These are phyloP conservation scores for Rotaria macrura DNA, from an alignment of 2,888 invertebrate genomes.

Conservation along the genomic window DNA sequence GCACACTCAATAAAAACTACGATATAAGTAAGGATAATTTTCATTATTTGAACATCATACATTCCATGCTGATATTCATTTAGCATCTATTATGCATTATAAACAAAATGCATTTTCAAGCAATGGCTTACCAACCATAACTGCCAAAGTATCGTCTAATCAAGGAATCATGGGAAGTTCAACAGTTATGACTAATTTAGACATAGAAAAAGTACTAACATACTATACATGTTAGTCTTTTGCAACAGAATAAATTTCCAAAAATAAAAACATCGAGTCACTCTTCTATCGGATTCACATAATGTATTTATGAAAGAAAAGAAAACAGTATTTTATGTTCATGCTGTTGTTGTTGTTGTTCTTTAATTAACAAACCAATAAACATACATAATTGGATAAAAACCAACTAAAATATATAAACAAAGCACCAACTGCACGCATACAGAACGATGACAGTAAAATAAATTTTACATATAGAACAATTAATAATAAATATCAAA, in stretches of 20 bases:
- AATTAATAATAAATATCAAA: neutral
- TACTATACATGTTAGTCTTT: neutral
- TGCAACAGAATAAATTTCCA: neutral
- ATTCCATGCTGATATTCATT: neutral
- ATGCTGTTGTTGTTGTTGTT: too few relatives aligned
- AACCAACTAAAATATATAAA: neutral
- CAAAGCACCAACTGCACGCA: neutral
- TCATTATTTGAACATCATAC: too few relatives aligned
- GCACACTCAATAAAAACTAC: neutral
- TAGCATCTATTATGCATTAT: slow-evolving; percentile 33
- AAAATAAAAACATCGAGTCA: too few relatives aligned
- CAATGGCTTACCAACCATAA: slow-evolving; percentile 29
- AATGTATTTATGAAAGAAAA: too few relatives aligned
- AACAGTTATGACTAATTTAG: neutral
- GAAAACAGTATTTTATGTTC: too few relatives aligned
- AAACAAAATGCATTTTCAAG: slow-evolving; percentile 31
- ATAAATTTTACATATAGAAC: neutral
- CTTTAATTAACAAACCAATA: too few relatives aligned
- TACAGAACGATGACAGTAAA: neutral
- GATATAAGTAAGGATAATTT: neutral
- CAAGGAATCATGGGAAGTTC: neutral
- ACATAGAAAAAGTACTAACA: neutral
- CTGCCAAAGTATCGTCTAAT: neutral
- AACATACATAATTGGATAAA: neutral
- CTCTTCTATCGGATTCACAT: too few relatives aligned